These are phyloP conservation scores for Zoanthus sansibaricus DNA, from an alignment of 92 coral and sea anemone species.

Conservation along the genomic window DNA sequence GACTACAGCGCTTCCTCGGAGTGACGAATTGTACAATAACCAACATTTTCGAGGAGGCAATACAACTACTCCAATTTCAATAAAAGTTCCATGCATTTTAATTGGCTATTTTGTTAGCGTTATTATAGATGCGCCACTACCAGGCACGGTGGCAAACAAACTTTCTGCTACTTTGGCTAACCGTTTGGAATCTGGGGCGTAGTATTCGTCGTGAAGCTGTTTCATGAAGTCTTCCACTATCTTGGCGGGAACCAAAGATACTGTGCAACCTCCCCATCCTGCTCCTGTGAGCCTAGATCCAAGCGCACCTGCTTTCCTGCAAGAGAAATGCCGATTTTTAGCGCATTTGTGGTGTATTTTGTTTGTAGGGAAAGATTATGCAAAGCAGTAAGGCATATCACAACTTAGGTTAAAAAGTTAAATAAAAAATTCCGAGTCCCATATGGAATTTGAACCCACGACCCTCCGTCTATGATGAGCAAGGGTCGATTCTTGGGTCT, in stretches of 20 bases:
- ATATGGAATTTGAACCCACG: too few species aligned
- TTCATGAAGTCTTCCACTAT: slow-evolving; percentile 76
- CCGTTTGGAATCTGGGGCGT: slow-evolving; percentile 78
- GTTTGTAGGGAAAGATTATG: too few species aligned
- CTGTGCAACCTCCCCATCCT: slow-evolving; percentile 99
- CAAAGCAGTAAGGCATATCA: too few species aligned
- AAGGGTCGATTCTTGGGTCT: too few species aligned
- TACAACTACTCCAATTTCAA: too few species aligned
- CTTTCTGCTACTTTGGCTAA: slow-evolving; percentile 81
- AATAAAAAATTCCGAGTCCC: too few species aligned
- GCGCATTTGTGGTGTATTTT: neutral
- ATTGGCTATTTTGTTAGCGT: slow-evolving; percentile 44
- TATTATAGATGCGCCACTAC: slow-evolving; percentile 90
- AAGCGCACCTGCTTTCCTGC: slow-evolving; percentile 95
- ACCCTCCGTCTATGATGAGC: too few species aligned
- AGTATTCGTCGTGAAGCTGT: slow-evolving; percentile 85
- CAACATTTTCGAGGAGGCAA: too few species aligned
- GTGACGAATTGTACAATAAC: too few species aligned
- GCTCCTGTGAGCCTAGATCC: slow-evolving; percentile 99
- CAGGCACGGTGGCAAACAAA: slow-evolving; percentile 96
- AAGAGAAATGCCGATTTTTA: neutral
- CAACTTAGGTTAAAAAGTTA: too few species aligned
- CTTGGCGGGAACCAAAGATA: slow-evolving; percentile 91
- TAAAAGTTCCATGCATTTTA: neutral
- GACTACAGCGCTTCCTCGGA: too few species aligned